Evolutionary conservation across 2,888 invertebrate genomes (phyloP), one percentile per base, ranked within the genome.

Genomic region (Agrotis exclamationis): DNA sequence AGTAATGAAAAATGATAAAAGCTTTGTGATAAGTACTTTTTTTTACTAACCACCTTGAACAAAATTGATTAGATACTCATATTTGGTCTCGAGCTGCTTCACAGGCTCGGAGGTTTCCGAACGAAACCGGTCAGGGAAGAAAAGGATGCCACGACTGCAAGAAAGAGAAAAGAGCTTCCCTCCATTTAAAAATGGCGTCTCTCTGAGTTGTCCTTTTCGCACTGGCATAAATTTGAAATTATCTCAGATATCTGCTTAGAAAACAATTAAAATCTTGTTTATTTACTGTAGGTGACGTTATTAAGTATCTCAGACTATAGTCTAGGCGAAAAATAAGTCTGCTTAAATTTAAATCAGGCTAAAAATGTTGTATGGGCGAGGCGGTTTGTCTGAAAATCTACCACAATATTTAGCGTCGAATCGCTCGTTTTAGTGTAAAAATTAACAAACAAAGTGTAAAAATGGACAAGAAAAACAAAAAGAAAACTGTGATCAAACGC

Each of bases 381-480:
- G 91, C 90, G 89, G 87, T 67, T 59, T 72, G 64, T 62, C 67
- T 22, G 67, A 78, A 79, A 75, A 79, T 75, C 48, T 70, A 83
- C 70, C 70, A 74, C 72, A 85, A 82, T 77, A 84, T 83, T 85
- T 84, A 79, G 79, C 80, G 77, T 85, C 82, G 79, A 79, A 72
- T 71, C 83, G 82, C 70, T 77, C 39, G 56, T 79, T 76, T 75
- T 79, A 83, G 85, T 80, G 62, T 79, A 66, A 69, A 70, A 79
- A 63, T 63, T 70, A 76, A 76, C 60, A 69, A 80, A 85, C 86
- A 53, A 81, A 87, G 86, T 88, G 86, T 85, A 89, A 95, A 95
- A 92, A 96, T 96, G 96, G 96, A 96, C 92, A 96, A 96, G 90
- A 96, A 96, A 91, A 95, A 85, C 80, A 96, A 95, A 86, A 96